Base-by-base conservation (phyloP, 2,797 vertebrate species). In the Discoglossus pictus region DNA sequence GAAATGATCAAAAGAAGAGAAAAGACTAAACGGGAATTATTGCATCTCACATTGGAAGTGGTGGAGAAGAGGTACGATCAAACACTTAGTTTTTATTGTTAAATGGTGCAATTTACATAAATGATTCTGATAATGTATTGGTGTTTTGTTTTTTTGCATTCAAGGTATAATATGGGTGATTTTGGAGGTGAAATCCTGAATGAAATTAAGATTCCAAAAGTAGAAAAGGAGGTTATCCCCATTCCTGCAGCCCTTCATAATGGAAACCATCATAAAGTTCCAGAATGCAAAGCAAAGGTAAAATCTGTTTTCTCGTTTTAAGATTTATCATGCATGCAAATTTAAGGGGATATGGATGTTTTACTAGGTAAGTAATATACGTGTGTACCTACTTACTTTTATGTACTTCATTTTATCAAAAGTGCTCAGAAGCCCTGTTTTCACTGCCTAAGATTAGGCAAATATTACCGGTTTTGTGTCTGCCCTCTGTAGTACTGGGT, bases 1-100 rank as follows among this genome's bases (percentile, higher is more conserved):
- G 94, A 97, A 86, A 97, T 97, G 94, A 93, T 97, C 76, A 96
- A 95, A 79, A 92, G 92, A 72, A 87, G 94, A 75, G 94, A 97
- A 66, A 95, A 94, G 79, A 92, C 91, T 68, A 97, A 97, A 77
- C 84, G 93, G 15, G 93, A 97, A 81, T 85, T 96, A 71, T 83
- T 96, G 80, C 93, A 95, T 87, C 92, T 97, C 78, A 96, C 93
- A 0, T 85, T 96, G 79, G 93, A 96, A 83, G 92, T 95, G 80
- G 89, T 94, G 73, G 94, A 96, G 82, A 94, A 93, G 82, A 94
- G 94, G 94, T 97, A 85, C 84, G 51, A 65, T 38, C 42, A 31
- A 8, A 8, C 27, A n/a, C n/a, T n/a, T n/a, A n/a, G n/a, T n/a
- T n/a, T n/a, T n/a, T n/a, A n/a, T n/a, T n/a, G n/a, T n/a, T n/a